These are phyloP conservation scores for Aphyosemion australe DNA, from an alignment of 2,113 vertebrate genomes.

Conservation along the genomic window DNA sequence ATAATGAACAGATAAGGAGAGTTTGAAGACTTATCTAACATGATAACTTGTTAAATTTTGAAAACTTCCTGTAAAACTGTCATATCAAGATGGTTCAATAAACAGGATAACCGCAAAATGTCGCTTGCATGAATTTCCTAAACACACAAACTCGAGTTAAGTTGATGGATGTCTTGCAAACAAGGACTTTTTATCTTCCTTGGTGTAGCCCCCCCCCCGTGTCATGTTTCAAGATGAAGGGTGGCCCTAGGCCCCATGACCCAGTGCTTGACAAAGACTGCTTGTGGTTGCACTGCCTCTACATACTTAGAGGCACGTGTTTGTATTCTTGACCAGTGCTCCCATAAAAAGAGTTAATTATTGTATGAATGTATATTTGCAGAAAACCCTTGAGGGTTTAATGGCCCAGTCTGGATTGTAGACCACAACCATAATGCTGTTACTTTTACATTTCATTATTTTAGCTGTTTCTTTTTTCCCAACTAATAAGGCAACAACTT, in stretches of 20 bases:
- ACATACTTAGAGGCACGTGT: conserved; percentile 49
- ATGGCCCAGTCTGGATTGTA: too few relatives aligned
- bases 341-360: conserved; percentile 14
- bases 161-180: conserved; percentile 19
- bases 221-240: conserved; percentile 65
- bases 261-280: conserved; percentile 59
- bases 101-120: neutral
- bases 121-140: neutral
- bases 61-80: neutral
- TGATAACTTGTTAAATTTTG: neutral
- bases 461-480: too few relatives aligned
- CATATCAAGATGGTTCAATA: neutral
- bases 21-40: neutral
- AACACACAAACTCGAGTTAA: neutral
- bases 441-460: too few relatives aligned
- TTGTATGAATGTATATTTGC: neutral
- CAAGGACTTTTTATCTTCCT: conserved; percentile 20
- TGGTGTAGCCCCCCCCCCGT: conserved; percentile 19
- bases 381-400: too few relatives aligned
- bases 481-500: too few relatives aligned
- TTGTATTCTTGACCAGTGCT: conserved; percentile 19
- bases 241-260: conserved; percentile 29
- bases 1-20: neutral
- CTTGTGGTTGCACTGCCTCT: conserved; percentile 44
- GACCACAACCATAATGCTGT: neutral